Evolutionary conservation across 2,113 vertebrate genomes (phyloP).

Genomic region (Rhadina sibilatrix): DNA sequence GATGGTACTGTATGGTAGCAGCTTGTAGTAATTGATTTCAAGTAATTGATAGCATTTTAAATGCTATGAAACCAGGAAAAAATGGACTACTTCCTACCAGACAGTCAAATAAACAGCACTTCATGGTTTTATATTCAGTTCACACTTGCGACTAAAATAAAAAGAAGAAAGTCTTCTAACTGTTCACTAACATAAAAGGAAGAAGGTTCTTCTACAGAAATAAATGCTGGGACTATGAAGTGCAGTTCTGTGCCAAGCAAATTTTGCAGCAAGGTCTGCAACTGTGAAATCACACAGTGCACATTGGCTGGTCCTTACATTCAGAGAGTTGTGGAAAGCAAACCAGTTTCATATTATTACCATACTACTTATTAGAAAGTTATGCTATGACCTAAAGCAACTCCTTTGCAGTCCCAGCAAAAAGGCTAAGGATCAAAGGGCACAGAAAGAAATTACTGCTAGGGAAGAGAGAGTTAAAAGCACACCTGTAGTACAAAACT

Average conservation of each 20-base stretch:
- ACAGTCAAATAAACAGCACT: background rate
- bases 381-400: background rate
- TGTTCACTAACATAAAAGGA: slow-evolving; percentile 10
- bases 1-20: background rate
- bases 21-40: background rate
- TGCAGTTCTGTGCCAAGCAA: background rate
- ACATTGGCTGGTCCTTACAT: background rate
- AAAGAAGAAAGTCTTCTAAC: slow-evolving; percentile 10
- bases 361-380: background rate
- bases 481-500: background rate
- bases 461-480: background rate
- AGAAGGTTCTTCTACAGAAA: background rate
- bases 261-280: background rate
- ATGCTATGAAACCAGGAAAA: background rate
- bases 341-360: background rate
- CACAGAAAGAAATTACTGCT: background rate
- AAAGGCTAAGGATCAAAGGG: background rate
- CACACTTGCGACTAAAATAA: background rate
- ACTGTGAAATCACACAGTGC: background rate
- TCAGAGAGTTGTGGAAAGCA: background rate
- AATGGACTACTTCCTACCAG: background rate
- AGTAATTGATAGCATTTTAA: too few relatives aligned
- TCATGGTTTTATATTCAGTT: slow-evolving; percentile 11
- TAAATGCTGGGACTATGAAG: background rate
- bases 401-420: background rate